A percentile compares a stretch with the other conserved stretches of the same genome.
Conservation (phyloP, 1,140 invertebrate species). For the Muscidifurax raptorellus region DNA sequence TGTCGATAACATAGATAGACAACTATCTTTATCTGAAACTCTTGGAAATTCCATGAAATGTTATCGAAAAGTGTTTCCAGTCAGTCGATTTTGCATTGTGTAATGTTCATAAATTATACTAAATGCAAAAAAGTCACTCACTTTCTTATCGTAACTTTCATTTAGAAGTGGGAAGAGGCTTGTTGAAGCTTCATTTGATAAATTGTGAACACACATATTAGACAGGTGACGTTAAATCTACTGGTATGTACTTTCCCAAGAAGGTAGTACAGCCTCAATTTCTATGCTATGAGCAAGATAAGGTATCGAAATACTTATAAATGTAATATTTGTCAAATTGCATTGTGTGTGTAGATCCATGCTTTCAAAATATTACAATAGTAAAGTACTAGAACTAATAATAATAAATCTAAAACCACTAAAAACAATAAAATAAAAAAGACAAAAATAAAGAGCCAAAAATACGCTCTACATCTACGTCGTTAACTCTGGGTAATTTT, state of each 20-base stretch:
- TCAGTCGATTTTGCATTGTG: constrained; percentile 43
- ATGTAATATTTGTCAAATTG: constrained; percentile 50
- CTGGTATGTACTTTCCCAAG: constrained; percentile 27
- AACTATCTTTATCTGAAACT: constrained; percentile 40
- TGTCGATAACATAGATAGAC: constrained; percentile 50
- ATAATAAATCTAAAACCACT: not conserved
- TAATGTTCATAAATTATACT: constrained; percentile 38
- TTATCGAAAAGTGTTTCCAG: constrained; percentile 50
- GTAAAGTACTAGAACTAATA: constrained; percentile 23
- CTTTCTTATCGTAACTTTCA: constrained; percentile 45
- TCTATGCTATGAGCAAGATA: constrained; percentile 43
- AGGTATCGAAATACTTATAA: constrained; percentile 48
- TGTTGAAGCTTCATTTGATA: constrained; percentile 28
- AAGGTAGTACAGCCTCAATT: constrained; percentile 13
- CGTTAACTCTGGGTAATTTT: not conserved
- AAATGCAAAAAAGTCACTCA: constrained; percentile 37
- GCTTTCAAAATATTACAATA: constrained; percentile 15
- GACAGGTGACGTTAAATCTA: not conserved
- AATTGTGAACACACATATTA: not conserved
- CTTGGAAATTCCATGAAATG: constrained; percentile 46
- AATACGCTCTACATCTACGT: constrained; percentile 5
- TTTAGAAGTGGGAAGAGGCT: constrained; percentile 43
- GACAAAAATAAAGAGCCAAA: not conserved
- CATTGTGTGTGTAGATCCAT: constrained; percentile 52
- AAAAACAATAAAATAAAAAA: constrained; percentile 15